Evolutionary conservation across 1,140 invertebrate species (phyloP).

Genomic region (Laupala kohalensis): DNA sequence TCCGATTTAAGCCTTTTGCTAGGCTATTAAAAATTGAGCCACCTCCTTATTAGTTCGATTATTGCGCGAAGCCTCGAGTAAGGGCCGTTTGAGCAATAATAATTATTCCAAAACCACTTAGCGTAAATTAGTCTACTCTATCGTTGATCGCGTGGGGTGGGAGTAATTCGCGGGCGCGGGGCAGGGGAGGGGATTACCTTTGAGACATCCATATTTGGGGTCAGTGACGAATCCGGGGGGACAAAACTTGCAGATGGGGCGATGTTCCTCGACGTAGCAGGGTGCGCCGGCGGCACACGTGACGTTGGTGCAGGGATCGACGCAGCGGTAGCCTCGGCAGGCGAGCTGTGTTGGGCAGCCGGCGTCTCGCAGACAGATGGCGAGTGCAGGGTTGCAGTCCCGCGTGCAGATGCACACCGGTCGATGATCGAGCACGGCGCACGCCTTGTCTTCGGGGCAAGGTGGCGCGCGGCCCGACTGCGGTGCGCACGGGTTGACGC

Average conservation of each 20-base stretch:
- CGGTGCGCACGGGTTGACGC: conserved; percentile 69
- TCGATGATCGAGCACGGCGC: conserved; percentile 71
- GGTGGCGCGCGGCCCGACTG: conserved; percentile 32
- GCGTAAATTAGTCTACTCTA: conserved; percentile 4
- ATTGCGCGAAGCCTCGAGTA: neutral
- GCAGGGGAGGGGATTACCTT: conserved; percentile 56
- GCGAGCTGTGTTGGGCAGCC: conserved; percentile 72
- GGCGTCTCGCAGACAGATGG: conserved; percentile 75
- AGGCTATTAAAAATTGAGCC: neutral
- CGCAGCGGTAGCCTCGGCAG: conserved; percentile 77
- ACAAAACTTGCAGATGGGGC: conserved; percentile 87
- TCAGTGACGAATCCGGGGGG: conserved; percentile 77
- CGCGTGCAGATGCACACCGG: conserved; percentile 73
- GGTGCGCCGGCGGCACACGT: conserved; percentile 66
- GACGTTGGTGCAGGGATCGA: conserved; percentile 72
- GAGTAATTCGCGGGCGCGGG: too few species aligned
- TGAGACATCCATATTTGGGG: conserved; percentile 80
- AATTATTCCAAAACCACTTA: neutral
- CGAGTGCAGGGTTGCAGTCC: conserved; percentile 71
- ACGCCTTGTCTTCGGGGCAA: conserved; percentile 66
- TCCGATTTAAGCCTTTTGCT: neutral
- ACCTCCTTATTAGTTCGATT: neutral
- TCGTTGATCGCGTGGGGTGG: too few species aligned
- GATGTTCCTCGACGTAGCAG: conserved; percentile 84
- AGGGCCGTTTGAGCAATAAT: too few species aligned